Evolutionary conservation across 2,113 vertebrate genomes (phyloP).

Genomic region (Synodontis membranacea): DNA sequence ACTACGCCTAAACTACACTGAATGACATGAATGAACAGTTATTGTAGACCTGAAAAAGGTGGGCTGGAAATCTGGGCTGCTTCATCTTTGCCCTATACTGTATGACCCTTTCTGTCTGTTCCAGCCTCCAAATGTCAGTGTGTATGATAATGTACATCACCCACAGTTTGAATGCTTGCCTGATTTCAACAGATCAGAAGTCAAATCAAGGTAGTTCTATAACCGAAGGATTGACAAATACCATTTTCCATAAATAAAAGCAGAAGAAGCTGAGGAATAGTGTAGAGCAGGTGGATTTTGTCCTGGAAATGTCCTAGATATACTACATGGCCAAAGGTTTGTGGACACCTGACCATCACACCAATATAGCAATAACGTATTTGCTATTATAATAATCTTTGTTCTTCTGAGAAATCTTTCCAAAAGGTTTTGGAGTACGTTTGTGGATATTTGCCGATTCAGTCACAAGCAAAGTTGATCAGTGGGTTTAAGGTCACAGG

Average conservation of each 20-base stretch:
- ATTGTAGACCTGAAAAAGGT: not conserved
- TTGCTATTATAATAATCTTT: no score
- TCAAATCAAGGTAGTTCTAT: not conserved
- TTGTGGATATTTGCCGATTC: no score
- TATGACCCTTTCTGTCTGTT: not conserved
- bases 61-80: not conserved
- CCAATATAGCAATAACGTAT: no score
- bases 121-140: not conserved
- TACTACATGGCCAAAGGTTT: no score
- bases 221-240: not conserved
- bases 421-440: not conserved
- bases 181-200: not conserved
- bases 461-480: not conserved
- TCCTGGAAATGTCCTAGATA: not conserved
- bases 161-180: not conserved
- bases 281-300: not conserved
- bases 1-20: not conserved
- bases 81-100: not conserved
- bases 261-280: not conserved
- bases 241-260: not conserved
- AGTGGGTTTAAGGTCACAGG: not conserved
- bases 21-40: not conserved
- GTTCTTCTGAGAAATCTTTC: no score
- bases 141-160: not conserved
- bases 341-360: not conserved